Base-by-base conservation (phyloP, 2,113 vertebrate species). In the Entosphenus tridentatus region DNA sequence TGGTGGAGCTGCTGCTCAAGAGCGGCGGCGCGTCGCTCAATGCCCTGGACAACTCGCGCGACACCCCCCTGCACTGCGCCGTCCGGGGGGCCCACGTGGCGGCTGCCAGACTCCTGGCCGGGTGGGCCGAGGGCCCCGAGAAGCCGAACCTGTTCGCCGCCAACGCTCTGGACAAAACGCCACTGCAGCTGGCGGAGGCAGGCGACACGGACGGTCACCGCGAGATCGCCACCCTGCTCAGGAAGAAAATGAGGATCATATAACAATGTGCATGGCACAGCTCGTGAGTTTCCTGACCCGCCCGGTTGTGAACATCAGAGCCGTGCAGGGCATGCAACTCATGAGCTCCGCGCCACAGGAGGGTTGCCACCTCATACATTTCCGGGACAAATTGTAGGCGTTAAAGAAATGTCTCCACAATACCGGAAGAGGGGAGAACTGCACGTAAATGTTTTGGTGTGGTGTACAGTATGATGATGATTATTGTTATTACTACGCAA, bases 51-150 rank as follows among this genome's bases (percentile, higher is more conserved):
- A 78, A 78, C 71, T 81, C 77, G 72, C 83, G 80, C 68, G 80
- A 87, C 57, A 84, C 80, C 0, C 79, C 82, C 1, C 56, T 84
- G 73, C 84, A 86, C 69, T 80, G 77, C 1, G 80, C 84, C 1
- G 81, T 80, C 72, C 78, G 74, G 67, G 77, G 75, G 0, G 80
- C 82, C 2, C 79, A 78, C 71, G 68, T 76, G 10, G 57, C 58
- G 1, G 75, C 76, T 1, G 80, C 73, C 8, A 78, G 70, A 8
- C 75, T 67, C n/a, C 74, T 88, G 1, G n/a, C 80, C 8, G 75
- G 57, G 73, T 79, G 82, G 77, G 70, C 76, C 14, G 75, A 56
- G 8, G 73, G 71, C 9, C 39, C 39, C 5, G 75, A 79, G 69
- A 84, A 74, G 71, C 77, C 74, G 8, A 78, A 82, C 68, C 72